Evolutionary conservation across 2,797 vertebrate genomes (phyloP).

Genomic region (Melanotaenia parkinsoni): DNA sequence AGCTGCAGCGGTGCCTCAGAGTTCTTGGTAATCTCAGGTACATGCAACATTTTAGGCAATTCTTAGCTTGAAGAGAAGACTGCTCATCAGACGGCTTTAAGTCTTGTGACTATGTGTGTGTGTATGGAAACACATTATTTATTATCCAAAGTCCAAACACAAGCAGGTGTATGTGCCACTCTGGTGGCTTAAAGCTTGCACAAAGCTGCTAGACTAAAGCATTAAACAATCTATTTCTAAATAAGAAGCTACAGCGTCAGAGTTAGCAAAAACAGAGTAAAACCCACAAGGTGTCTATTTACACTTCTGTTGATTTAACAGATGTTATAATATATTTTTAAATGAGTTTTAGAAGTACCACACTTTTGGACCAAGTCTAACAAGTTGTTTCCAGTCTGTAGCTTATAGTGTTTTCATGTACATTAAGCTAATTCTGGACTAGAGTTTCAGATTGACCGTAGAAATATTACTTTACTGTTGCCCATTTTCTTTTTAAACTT

Average conservation of each 20-base stretch:
- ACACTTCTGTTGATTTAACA: not conserved
- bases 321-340: not conserved
- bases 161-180: not conserved
- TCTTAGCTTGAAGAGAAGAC: constrained; percentile 1
- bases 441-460: not conserved
- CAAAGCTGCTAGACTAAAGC: not conserved
- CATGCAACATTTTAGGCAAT: constrained; percentile 44
- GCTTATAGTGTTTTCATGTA: not conserved
- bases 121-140: constrained; percentile 8
- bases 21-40: constrained; percentile 24
- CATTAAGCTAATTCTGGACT: not conserved
- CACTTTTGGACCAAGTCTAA: not conserved
- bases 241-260: no score
- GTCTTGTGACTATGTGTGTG: constrained; percentile 24
- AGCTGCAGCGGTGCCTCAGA: not conserved
- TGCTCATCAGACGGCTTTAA: constrained; percentile 2
- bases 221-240: not conserved
- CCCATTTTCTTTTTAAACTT: not conserved
- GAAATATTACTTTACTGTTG: no score
- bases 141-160: constrained; percentile 24
- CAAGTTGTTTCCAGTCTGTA: not conserved
- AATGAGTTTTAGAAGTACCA: not conserved
- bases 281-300: not conserved
- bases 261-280: no score
- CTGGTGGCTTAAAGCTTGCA: not conserved